A percentile compares a stretch with the other conserved stretches of the same genome.
These are phyloP conservation scores for Boloria selene DNA, from an alignment of 2,888 invertebrate species.

Conservation along the genomic window DNA sequence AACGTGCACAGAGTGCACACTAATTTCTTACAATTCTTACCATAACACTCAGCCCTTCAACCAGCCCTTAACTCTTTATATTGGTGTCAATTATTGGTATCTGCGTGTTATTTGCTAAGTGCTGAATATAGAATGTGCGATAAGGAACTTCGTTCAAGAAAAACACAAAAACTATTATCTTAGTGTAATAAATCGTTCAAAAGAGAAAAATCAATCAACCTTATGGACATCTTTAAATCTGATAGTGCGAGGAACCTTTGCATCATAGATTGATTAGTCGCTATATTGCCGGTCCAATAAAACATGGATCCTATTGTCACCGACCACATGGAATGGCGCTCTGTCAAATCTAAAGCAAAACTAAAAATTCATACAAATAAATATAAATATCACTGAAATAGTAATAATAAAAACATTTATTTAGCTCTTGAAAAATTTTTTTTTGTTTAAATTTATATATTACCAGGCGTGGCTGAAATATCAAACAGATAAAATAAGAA, in stretches of 20 bases:
- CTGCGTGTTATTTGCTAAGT: too few relatives aligned
- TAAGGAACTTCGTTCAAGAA: too few relatives aligned
- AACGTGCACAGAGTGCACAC: too few relatives aligned
- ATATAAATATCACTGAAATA: too few relatives aligned
- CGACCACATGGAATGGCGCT: constrained; percentile 88
- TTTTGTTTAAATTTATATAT: background rate
- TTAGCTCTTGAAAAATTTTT: background rate
- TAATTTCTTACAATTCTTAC: too few relatives aligned
- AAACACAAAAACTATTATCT: background rate
- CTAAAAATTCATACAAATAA: constrained; percentile 59
- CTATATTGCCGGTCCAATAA: constrained; percentile 87
- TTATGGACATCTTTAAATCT: constrained; percentile 83
- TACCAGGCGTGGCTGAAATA: too few relatives aligned
- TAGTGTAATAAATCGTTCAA: background rate
- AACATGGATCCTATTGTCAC: constrained; percentile 87
- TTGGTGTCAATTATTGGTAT: too few relatives aligned
- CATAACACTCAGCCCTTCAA: too few relatives aligned
- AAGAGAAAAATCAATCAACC: constrained; percentile 54
- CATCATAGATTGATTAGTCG: constrained; percentile 90
- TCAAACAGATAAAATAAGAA: too few relatives aligned
- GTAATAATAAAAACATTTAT: too few relatives aligned
- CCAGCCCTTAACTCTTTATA: too few relatives aligned
- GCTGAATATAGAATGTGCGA: too few relatives aligned
- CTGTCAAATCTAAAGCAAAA: constrained; percentile 85
- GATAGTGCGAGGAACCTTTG: constrained; percentile 88